These are phyloP conservation scores for Rhopilema esculentum DNA, from an alignment of 30 jellyfish, hydroid and myxozoan genomes.

Conservation along the genomic window DNA sequence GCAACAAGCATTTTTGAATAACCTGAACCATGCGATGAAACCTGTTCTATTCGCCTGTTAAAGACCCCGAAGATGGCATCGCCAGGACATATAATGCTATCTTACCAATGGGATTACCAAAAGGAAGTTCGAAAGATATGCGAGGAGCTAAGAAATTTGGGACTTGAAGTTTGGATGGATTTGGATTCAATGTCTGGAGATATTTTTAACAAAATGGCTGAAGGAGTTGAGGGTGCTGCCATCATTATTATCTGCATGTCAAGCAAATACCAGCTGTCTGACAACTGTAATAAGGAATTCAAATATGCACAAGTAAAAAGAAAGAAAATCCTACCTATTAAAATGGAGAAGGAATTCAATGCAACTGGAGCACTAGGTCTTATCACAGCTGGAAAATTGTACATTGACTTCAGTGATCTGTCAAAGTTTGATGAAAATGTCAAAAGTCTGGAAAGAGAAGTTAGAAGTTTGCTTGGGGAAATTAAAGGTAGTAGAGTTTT, in stretches of 20 bases:
- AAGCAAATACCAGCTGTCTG: slow-evolving; percentile 4
- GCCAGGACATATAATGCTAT: slow-evolving; percentile 51
- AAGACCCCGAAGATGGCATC: background rate
- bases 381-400: slow-evolving; percentile 9
- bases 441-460: background rate
- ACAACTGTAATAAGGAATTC: slow-evolving; percentile 8
- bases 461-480: background rate
- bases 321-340: slow-evolving; percentile 3
- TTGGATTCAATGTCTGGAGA: slow-evolving; percentile 30
- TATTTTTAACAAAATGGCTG: slow-evolving; percentile 6
- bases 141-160: slow-evolving; percentile 18
- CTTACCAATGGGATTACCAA: slow-evolving; percentile 76
- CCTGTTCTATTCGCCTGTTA: background rate
- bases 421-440: slow-evolving; percentile 3
- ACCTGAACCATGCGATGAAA: background rate
- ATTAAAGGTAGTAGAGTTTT: background rate
- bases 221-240: slow-evolving; percentile 27
- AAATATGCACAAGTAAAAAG: slow-evolving; percentile 1
- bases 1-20: no score
- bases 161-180: slow-evolving; percentile 71
- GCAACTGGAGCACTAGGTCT: slow-evolving; percentile 8
- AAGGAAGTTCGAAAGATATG: slow-evolving; percentile 45
- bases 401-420: slow-evolving; percentile 3
- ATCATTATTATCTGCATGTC: slow-evolving; percentile 5
- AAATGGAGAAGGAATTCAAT: slow-evolving; percentile 1